Evolutionary conservation across 2,797 vertebrate genomes (phyloP), one percentile per base, ranked within the genome.

Genomic region (Falco naumanni): DNA sequence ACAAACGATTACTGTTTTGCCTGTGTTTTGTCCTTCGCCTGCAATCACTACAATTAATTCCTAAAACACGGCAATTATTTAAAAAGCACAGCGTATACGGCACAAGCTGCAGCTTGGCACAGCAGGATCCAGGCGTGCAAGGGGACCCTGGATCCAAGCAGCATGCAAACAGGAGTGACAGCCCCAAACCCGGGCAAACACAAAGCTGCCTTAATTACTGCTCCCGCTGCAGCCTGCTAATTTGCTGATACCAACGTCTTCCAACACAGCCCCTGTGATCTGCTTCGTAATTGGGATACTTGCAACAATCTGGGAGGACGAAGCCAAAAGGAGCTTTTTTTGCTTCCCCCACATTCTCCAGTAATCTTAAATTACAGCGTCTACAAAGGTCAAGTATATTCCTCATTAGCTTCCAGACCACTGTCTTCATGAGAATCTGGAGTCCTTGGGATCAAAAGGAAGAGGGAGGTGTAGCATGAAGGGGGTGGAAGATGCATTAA

Each of bases 141-240:
- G 65, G 37, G 53, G 33, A 51, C 45, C 70, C 61, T 21, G 54
- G 29, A 56, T 24, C 59, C 18, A 8, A 77, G 65, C 68, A 57
- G n/a, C n/a, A 5, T 10, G 50, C 50, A 21, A 51, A 59, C 48
- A 64, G 68, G 41, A 78, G 57, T 15, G 60, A 45, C 94, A 72
- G 80, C 81, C 61, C 56, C 79, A 75, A 80, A 54, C 51, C 50
- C 17, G 1, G n/a, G 70, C 41, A 39, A 80, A 26, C 78, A 80
- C 39, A 68, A 75, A 80, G 54, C 80, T 39, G 53, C 75, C n/a
- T 89, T 94, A 93, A 95, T 97, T 94, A 79, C 64, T 19, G n/a
- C 63, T 93, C 53, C 88, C 0, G 0, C 77, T 45, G 66, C 66
- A 57, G 72, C 41, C 77, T 82, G 72, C 66, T 96, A 86, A 96